Evolutionary conservation across 2,797 vertebrate species (phyloP), one percentile per base, ranked within the genome.

Genomic region (Fratercula arctica): DNA sequence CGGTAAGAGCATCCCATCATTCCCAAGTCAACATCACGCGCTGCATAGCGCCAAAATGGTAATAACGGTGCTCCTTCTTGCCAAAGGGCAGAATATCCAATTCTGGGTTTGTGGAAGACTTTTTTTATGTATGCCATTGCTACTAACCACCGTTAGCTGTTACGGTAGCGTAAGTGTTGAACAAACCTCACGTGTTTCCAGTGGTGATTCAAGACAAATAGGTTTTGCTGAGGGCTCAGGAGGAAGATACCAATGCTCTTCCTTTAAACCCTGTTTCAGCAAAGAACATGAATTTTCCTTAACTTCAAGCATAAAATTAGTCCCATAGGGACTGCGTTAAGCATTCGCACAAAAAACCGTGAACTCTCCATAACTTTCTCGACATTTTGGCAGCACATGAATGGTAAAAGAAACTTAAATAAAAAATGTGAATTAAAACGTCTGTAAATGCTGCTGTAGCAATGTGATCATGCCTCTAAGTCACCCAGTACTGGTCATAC

Each of bases 401-500:
- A 94, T 26, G 61, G 29, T 43, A 76, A 87, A 91, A 87, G 50
- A 87, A 91, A 94, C 16, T 56, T 68, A 21, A 74, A 79, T n/a
- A 4, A 88, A 88, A 87, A 50, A 57, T 8, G 82, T n/a, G 78
- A 59, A 78, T 91, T 46, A 76, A 90, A 92, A 66, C 16, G 10
- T 64, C 84, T 29, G 12, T 66, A 90, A 72, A 45, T 78, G 68
- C n/a, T 83, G 59, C 29, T 54, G 74, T 21, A 89, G 46, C 39
- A 35, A 41, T 39, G 96, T 93, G 96, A 89, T 69, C 96, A 94
- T 95, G 96, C 98, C 69, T 60, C 70, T 89, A 83, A 95, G 73
- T 81, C 89, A 97, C 41, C 53, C 39, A 70, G 7, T 89, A 90
- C 86, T 94, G 96, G 97, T 94, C 98, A 98, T 97, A 93, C 86